Evolutionary conservation across 2,797 vertebrate genomes (phyloP).

Genomic region (Mormyrus proboscirostris): DNA sequence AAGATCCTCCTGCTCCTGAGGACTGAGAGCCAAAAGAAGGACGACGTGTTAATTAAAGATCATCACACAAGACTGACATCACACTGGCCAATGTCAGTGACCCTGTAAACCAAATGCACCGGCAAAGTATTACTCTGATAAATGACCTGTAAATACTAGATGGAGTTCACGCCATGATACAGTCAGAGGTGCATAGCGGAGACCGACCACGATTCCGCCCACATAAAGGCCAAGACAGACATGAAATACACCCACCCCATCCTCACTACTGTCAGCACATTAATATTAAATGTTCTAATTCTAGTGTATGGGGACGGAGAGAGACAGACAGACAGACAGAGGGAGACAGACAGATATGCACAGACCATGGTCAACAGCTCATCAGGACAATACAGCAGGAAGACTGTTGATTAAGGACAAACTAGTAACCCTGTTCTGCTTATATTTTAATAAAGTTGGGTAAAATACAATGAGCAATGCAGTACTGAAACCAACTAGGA

Average conservation of each 20-base stretch:
- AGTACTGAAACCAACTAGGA: background rate
- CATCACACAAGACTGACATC: background rate
- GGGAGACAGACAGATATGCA: background rate
- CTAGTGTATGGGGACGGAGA: background rate
- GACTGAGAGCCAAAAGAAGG: constrained; percentile 47
- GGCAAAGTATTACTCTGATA: background rate
- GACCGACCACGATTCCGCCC: background rate
- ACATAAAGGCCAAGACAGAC: background rate
- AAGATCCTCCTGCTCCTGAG: constrained; percentile 76
- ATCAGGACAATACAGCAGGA: background rate
- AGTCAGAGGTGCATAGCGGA: background rate
- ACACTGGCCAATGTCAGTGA: background rate
- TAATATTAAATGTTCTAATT: background rate
- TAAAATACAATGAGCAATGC: background rate
- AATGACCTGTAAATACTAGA: background rate
- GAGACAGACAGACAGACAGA: background rate
- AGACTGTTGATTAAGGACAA: background rate
- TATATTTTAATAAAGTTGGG: background rate
- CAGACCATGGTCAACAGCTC: background rate
- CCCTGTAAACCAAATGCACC: background rate
- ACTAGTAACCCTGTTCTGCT: background rate
- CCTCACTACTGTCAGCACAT: background rate
- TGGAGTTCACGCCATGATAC: background rate
- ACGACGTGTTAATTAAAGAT: background rate
- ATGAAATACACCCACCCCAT: background rate